Evolutionary conservation across 2,797 vertebrate genomes (phyloP).

Genomic region (Eidolon dupreanum): DNA sequence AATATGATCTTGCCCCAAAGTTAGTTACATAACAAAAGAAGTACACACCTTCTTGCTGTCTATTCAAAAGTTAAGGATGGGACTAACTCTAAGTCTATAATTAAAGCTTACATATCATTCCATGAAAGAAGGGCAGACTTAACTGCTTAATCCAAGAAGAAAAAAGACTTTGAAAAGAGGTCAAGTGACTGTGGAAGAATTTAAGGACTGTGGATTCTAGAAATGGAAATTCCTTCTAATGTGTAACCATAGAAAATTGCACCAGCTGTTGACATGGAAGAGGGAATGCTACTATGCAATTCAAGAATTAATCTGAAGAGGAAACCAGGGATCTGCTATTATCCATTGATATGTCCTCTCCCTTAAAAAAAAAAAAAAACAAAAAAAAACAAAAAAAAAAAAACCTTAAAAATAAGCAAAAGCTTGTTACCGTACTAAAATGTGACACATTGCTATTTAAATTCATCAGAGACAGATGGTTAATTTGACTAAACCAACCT

Average conservation of each 20-base stretch:
- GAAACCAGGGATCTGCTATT: slow-evolving; percentile 31
- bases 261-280: slow-evolving; percentile 3
- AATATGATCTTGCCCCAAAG: slow-evolving; percentile 16
- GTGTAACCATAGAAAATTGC: not conserved
- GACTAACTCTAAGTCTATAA: not conserved
- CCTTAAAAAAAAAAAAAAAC: too few relatives aligned
- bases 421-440: slow-evolving; percentile 64
- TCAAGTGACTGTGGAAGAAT: slow-evolving; percentile 28
- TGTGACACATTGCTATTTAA: slow-evolving; percentile 31
- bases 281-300: not conserved
- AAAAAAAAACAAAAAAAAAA: too few relatives aligned
- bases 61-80: slow-evolving; percentile 13
- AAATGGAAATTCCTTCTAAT: slow-evolving; percentile 1
- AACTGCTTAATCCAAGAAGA: not conserved
- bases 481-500: slow-evolving; percentile 81
- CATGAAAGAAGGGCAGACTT: not conserved
- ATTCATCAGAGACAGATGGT: slow-evolving; percentile 79
- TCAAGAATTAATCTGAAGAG: not conserved
- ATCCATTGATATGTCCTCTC: slow-evolving; percentile 26
- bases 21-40: slow-evolving; percentile 10
- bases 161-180: slow-evolving; percentile 11
- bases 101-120: not conserved
- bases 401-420: slow-evolving; percentile 50
- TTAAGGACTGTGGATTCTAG: not conserved
- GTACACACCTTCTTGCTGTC: not conserved